Base-by-base conservation (phyloP, 1,140 invertebrate genomes). In the Drosophila obscura region DNA sequence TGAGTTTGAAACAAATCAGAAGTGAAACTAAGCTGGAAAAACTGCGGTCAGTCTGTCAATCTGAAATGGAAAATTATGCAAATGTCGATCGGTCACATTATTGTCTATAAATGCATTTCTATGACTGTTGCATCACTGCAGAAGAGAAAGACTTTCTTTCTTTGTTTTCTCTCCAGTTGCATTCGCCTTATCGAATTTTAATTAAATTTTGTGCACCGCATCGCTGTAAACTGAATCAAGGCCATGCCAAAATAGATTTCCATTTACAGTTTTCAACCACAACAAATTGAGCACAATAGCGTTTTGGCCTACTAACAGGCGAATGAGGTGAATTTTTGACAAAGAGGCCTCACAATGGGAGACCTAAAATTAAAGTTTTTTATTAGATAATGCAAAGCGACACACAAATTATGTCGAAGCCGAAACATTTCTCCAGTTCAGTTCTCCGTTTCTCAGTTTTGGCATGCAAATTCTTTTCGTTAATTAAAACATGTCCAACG, bases 21-120 rank as follows among this genome's bases (percentile, higher is more conserved):
- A 80, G 82, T 85, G 82, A 85, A 85, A 85, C 74, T 87, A 56
- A 87, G 62, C 73, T 63, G 82, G 75, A 87, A 77, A 80, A 85
- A 62, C 77, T 69, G 39, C 43, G 58, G 26, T 61, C 28, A 22
- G 39, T 19, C 26, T 68, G 28, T 56, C 61, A 60, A 72, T 66
- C 58, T 13, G 24, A 55, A 57, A 62, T 46, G 48, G 50, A 58
- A 67, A 68, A 53, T 80, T 75, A 81, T 85, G 82, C 24, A 66
- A 87, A 87, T 77, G 11, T 13, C 68, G 51, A 58, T 64, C 51
- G 57, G 67, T 60, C 26, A 44, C 31, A 59, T 67, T 65, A 61
- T 19, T 19, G 19, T 55, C 73, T 64, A 49, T 60, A 43, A 52
- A 66, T 49, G 62, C 73, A 51, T 76, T 83, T 68, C 45, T 43